Evolutionary conservation across 1,140 invertebrate species (phyloP).

Genomic region (Diorhabda sublineata): DNA sequence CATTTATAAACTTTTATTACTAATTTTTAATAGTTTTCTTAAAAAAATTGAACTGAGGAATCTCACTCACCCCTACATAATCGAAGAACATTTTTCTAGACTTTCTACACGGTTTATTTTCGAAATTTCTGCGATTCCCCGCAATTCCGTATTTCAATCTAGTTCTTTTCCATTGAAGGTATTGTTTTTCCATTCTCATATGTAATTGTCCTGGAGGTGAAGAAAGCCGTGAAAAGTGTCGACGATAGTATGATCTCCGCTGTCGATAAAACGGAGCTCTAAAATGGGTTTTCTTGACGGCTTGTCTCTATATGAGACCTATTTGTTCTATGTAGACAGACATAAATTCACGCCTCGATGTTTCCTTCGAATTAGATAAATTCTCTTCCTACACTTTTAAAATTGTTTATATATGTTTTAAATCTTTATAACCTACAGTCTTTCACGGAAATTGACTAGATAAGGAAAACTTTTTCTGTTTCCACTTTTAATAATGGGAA

Average conservation of each 20-base stretch:
- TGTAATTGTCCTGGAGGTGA: slow-evolving; percentile 16
- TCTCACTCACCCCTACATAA: neutral
- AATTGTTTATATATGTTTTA: too few relatives aligned
- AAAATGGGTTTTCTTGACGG: slow-evolving; percentile 1
- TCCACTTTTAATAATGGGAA: too few relatives aligned
- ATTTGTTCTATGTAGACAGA: neutral
- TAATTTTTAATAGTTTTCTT: too few relatives aligned
- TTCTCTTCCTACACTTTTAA: neutral
- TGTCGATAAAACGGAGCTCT: slow-evolving; percentile 15
- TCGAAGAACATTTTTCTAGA: slow-evolving; percentile 16
- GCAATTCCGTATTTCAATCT: slow-evolving; percentile 18
- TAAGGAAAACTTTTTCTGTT: too few relatives aligned
- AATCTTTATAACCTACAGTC: too few relatives aligned
- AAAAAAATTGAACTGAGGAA: too few relatives aligned
- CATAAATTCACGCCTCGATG: neutral
- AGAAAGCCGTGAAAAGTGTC: slow-evolving; percentile 19
- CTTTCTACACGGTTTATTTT: slow-evolving; percentile 15
- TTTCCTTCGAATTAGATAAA: neutral
- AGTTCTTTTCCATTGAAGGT: slow-evolving; percentile 11
- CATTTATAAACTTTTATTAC: too few relatives aligned
- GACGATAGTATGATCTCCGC: slow-evolving; percentile 4
- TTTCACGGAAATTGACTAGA: too few relatives aligned
- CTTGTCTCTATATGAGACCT: slow-evolving; percentile 1
- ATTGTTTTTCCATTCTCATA: slow-evolving; percentile 20
- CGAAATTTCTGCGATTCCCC: slow-evolving; percentile 12